Conservation (phyloP, 2,113 vertebrate species). For the Sinocyclocheilus maitianheensis region DNA sequence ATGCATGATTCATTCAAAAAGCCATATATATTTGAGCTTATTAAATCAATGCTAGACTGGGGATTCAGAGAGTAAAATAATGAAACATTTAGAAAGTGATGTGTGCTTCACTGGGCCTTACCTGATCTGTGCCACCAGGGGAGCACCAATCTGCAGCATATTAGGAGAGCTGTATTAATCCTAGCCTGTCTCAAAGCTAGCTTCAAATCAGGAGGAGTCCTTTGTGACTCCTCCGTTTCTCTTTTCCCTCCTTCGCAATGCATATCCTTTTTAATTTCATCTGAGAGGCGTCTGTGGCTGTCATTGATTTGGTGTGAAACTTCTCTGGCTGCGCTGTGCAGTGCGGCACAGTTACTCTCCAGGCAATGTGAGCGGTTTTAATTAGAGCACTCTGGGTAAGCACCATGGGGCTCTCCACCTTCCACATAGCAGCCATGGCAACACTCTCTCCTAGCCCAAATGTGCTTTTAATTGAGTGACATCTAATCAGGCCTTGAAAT, state of each 20-base stretch:
- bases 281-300: constrained; percentile 63
- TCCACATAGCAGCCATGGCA: constrained; percentile 71
- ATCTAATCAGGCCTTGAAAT: constrained; percentile 76
- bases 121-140: constrained; percentile 75
- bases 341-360: constrained; percentile 54
- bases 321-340: constrained; percentile 59
- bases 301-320: constrained; percentile 77
- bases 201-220: constrained; percentile 75
- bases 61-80: constrained; percentile 90
- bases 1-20: constrained; percentile 72
- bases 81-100: constrained; percentile 90
- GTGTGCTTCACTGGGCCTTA: constrained; percentile 81
- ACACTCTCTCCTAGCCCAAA: constrained; percentile 65
- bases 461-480: constrained; percentile 61
- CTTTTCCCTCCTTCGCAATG: constrained; percentile 44
- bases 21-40: constrained; percentile 83
- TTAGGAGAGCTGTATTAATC: constrained; percentile 80
- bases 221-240: constrained; percentile 70
- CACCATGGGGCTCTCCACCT: constrained; percentile 65
- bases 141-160: constrained; percentile 73
- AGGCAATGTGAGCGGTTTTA: constrained; percentile 68
- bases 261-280: constrained; percentile 78
- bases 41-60: constrained; percentile 86
- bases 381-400: constrained; percentile 68
- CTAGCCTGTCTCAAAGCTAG: constrained; percentile 75